Conservation (phyloP, 2,888 invertebrate species). For the Erebia epiphron region DNA sequence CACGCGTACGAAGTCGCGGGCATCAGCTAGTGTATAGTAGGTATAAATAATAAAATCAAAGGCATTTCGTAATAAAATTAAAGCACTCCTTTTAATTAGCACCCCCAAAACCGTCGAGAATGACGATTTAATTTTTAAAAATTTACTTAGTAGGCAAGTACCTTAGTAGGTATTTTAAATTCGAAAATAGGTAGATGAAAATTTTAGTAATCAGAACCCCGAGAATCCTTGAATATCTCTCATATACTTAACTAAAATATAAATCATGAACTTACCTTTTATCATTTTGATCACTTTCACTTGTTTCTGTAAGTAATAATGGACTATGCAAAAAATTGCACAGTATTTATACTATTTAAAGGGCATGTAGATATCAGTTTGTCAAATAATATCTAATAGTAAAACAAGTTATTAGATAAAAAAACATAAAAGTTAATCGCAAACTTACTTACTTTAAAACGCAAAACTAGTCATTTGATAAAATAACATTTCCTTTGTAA, state of each 20-base stretch:
- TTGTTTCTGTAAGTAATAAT: neutral
- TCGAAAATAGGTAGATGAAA: too few relatives aligned
- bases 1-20: too few relatives aligned
- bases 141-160: too few relatives aligned
- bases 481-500: neutral
- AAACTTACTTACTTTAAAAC: conserved; percentile 3
- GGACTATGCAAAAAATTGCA: neutral
- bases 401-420: conserved; percentile 6
- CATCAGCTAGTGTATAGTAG: too few relatives aligned
- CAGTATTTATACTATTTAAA: neutral
- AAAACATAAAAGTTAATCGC: neutral
- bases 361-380: conserved; percentile 11
- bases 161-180: too few relatives aligned
- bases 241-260: neutral
- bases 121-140: too few relatives aligned
- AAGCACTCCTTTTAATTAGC: too few relatives aligned
- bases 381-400: conserved; percentile 2
- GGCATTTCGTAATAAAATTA: too few relatives aligned
- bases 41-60: too few relatives aligned
- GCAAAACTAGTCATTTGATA: conserved; percentile 1
- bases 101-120: too few relatives aligned
- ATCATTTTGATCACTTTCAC: conserved; percentile 11
- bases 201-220: too few relatives aligned
- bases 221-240: too few relatives aligned
- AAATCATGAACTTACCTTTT: neutral